phyloP scores from a whole-genome alignment of 2,888 invertebrate genomes.

The Chironomus riparius region DNA sequence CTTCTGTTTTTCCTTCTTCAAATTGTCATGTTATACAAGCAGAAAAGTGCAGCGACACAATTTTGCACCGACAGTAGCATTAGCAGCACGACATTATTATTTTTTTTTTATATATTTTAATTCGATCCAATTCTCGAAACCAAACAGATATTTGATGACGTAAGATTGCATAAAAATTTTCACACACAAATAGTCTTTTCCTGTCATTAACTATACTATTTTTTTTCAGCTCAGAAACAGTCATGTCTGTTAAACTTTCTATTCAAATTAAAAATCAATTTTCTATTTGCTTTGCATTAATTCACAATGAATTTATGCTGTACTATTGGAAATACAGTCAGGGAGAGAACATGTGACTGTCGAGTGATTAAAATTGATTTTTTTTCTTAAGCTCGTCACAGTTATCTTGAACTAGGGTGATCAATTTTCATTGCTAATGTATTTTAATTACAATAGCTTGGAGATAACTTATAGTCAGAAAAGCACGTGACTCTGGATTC shows the following conservation, averaged over 20 bases:
- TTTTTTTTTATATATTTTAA: neutral
- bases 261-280: no score
- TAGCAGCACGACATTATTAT: neutral
- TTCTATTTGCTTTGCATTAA: no score
- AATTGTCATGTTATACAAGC: slow-evolving; percentile 12
- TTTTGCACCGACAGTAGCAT: neutral
- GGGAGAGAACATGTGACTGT: no score
- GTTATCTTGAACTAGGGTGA: no score
- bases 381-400: no score
- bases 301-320: no score
- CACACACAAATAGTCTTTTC: neutral
- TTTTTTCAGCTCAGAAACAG: neutral
- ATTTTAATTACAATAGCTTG: no score
- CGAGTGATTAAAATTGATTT: no score
- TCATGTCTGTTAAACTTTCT: neutral
- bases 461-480: no score
- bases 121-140: slow-evolving; percentile 2
- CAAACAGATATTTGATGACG: neutral
- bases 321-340: no score
- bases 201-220: neutral
- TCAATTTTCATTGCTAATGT: no score
- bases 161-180: neutral
- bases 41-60: slow-evolving; percentile 2
- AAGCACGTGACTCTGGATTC: no score
- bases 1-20: neutral